phyloP scores from a whole-genome alignment of 2,888 invertebrate genomes.

The Diachrysia chrysitis region DNA sequence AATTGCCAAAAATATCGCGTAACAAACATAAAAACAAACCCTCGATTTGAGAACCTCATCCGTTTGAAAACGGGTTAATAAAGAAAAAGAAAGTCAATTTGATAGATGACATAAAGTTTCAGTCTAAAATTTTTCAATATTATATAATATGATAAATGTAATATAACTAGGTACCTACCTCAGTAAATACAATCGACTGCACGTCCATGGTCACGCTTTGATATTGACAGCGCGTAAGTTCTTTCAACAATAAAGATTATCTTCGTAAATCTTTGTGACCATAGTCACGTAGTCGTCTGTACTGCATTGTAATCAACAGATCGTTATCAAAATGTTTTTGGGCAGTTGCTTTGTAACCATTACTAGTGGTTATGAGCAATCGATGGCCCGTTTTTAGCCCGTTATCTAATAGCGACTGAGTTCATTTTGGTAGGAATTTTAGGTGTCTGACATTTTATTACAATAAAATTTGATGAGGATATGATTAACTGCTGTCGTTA shows the following conservation, averaged over 20 bases:
- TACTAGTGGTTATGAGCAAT: slow-evolving; percentile 9
- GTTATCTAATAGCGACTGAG: slow-evolving; percentile 27
- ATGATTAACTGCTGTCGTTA: not conserved
- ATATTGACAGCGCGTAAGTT: not conserved
- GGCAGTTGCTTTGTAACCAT: slow-evolving; percentile 17
- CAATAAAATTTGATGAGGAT: not conserved
- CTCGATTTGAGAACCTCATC: no score
- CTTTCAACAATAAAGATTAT: not conserved
- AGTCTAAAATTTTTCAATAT: not conserved
- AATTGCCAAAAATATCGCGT: no score
- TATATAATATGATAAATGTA: no score
- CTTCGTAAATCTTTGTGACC: not conserved
- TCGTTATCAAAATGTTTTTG: slow-evolving; percentile 33
- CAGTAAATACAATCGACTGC: not conserved
- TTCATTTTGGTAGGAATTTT: slow-evolving; percentile 13
- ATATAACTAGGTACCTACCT: no score
- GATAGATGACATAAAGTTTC: not conserved
- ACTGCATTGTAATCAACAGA: slow-evolving; percentile 31
- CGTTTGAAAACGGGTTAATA: no score
- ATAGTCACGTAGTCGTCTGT: slow-evolving; percentile 16
- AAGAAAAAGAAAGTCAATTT: not conserved
- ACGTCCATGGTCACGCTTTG: not conserved
- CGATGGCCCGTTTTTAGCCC: slow-evolving; percentile 10
- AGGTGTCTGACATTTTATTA: not conserved
- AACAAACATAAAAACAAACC: no score